Evolutionary conservation across 1,140 invertebrate genomes (phyloP), one percentile per base, ranked within the genome.

Genomic region (Leptopilina boulardi): DNA sequence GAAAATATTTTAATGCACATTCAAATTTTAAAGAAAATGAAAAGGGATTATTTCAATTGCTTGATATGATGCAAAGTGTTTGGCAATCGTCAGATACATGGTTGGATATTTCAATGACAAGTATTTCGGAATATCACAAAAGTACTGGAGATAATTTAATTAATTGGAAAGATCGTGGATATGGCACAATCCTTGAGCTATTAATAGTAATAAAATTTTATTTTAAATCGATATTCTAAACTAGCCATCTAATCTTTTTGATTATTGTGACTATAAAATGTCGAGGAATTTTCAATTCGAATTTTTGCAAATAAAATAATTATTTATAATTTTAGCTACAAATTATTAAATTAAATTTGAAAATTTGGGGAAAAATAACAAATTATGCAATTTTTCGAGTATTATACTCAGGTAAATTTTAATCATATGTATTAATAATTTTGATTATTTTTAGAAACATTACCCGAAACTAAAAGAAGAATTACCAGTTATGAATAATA

Each of bases 141-240:
- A 93, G 92, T 80, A 90, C 92, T 34, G 94, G 94, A 0, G 91
- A 94, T 83, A 81, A 84, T 4, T 66, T 91, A 23, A 86, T 93
- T 1, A 92, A 93, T 81, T 95, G 94, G 94, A 93, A 92, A 66
- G 83, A 90, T 74, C 89, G 91, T 74, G 94, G 93, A 18, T 94
- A 92, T 83, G 89, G 87, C 18, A 93, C 87, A 10, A 88, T 94
- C 77, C 86, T 95, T 4, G 88, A 92, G 70, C 74, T 94, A 23
- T 83, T 94, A 34, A 92, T 92, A 91, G 92, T 93, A 91, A 86
- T 30, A 47, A 47, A 11, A 38, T 6, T 38, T 9, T 38, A 38
- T 38, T 59, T 21, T 44, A n/a, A n/a, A n/a, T n/a, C n/a, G n/a
- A n/a, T n/a, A n/a, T n/a, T n/a, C n/a, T n/a, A n/a, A n/a, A n/a